Percentiles rank a stretch among this genome's conserved stretches.
Conservation (phyloP, 2,113 vertebrate genomes). For the Protobothrops flavoviridis region DNA sequence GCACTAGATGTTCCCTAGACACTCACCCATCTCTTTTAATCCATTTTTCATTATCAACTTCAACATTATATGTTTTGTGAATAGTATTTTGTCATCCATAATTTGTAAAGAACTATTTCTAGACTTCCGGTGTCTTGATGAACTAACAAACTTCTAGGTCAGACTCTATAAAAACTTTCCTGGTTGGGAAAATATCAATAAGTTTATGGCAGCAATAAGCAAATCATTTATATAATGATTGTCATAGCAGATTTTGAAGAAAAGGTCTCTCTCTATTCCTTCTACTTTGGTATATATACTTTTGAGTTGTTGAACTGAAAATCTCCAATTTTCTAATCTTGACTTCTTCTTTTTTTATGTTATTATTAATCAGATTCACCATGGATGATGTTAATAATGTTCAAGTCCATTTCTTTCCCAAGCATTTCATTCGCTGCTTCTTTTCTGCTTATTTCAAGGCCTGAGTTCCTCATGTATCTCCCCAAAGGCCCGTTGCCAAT, state of each 20-base stretch:
- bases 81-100: not conserved
- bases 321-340: not conserved
- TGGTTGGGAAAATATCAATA: not conserved
- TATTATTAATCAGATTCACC: not conserved
- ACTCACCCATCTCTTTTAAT: not conserved
- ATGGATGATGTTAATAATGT: not conserved
- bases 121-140: not conserved
- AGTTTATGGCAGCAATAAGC: not conserved
- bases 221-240: not conserved
- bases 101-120: not conserved
- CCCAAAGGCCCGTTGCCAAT: not conserved
- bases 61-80: not conserved
- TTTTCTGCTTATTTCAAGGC: not conserved
- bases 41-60: not conserved
- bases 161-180: not conserved
- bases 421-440: not conserved
- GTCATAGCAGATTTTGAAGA: not conserved
- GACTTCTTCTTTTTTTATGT: not conserved
- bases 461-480: not conserved
- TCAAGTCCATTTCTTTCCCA: not conserved
- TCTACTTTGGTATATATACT: not conserved
- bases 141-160: not conserved
- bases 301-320: not conserved
- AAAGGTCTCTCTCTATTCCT: not conserved
- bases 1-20: not conserved